Conservation (phyloP, 2,888 invertebrate species). For the Tubiluchus corallicola region DNA sequence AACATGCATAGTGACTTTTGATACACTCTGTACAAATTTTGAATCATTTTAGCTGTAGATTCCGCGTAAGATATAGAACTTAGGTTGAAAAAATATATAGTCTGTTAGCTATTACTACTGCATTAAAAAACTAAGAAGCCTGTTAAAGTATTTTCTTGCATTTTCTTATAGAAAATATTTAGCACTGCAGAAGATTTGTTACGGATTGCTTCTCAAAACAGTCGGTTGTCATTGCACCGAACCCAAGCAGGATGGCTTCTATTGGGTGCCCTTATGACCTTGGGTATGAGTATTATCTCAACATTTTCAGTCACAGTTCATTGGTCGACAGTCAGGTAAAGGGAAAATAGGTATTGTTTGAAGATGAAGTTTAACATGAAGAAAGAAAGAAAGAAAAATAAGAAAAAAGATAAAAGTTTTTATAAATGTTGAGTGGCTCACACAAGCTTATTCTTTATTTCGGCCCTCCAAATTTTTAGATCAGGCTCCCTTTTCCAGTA, state of each 20-base stretch:
- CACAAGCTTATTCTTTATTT: neutral
- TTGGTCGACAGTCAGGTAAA: neutral
- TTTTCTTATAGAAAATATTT: conserved; percentile 47
- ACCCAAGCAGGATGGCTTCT: conserved; percentile 95
- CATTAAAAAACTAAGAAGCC: no score
- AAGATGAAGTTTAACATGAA: neutral
- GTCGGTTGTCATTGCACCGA: conserved; percentile 74
- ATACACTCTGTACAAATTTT: no score
- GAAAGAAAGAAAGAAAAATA: no score
- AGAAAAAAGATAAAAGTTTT: neutral
- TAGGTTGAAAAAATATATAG: no score
- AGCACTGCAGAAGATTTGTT: conserved; percentile 90
- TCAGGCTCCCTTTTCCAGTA: no score
- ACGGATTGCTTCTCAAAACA: conserved; percentile 88
- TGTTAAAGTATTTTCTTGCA: no score
- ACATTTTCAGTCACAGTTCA: no score
- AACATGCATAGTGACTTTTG: no score
- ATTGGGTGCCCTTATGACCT: conserved; percentile 86
- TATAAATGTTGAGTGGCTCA: neutral
- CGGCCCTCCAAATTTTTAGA: neutral
- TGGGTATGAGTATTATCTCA: no score
- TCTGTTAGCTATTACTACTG: no score
- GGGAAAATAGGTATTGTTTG: neutral
- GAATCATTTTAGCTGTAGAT: no score
- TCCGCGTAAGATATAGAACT: no score